Evolutionary conservation across 1,140 invertebrate genomes (phyloP).

Genomic region (Eufriesea mexicana): DNA sequence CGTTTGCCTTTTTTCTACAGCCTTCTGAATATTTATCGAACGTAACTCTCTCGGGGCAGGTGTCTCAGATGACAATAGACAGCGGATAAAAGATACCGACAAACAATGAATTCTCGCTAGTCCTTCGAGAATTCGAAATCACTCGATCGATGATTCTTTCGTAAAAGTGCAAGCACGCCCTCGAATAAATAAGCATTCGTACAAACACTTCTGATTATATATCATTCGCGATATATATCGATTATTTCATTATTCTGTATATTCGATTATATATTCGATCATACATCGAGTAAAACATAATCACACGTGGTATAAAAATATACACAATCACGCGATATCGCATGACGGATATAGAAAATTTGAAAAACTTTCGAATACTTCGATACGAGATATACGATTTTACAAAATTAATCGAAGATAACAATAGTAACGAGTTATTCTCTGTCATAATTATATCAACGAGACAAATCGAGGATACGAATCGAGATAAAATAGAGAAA

Average conservation of each 20-base stretch:
- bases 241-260: no score
- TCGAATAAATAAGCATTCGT: not conserved
- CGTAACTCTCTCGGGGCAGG: not conserved
- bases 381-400: not conserved
- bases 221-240: no score
- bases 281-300: no score
- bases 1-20: not conserved
- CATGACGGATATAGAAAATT: not conserved
- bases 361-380: not conserved
- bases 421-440: no score
- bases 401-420: not conserved
- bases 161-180: not conserved
- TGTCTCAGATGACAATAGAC: constrained; percentile 14
- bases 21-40: constrained; percentile 25
- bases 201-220: no score
- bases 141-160: constrained; percentile 12
- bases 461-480: no score
- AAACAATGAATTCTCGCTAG: constrained; percentile 7
- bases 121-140: constrained; percentile 26
- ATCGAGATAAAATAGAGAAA: constrained; percentile 32
- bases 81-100: constrained; percentile 1
- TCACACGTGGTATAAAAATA: no score
- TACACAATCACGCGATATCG: no score
- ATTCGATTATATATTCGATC: no score
- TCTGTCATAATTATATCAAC: no score